Percentiles rank a stretch among this genome's conserved stretches.
phyloP scores from a whole-genome alignment of 2,797 vertebrate species.

The Avahi laniger region DNA sequence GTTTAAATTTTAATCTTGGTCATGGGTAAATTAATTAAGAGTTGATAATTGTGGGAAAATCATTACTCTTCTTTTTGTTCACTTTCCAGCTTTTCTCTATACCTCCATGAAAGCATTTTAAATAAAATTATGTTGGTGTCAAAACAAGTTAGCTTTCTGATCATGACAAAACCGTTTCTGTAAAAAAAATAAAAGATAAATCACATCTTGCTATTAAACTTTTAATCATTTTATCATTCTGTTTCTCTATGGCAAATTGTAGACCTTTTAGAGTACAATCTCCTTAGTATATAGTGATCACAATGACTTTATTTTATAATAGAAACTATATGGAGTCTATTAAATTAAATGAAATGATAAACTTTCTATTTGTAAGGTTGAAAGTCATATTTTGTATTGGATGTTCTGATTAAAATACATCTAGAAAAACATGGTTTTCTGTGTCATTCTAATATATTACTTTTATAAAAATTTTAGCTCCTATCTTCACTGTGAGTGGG shows the following conservation, averaged over 20 bases:
- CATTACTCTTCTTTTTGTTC: neutral
- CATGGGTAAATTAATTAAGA: neutral
- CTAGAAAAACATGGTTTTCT: constrained; percentile 43
- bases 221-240: neutral
- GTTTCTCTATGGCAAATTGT: neutral
- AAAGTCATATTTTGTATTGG: neutral
- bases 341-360: neutral
- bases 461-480: constrained; percentile 88
- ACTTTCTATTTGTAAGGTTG: constrained; percentile 14
- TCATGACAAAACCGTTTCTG: neutral
- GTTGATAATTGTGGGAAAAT: neutral
- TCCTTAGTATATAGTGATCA: neutral
- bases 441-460: constrained; percentile 55
- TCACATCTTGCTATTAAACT: neutral
- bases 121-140: constrained; percentile 19
- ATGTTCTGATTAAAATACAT: constrained; percentile 30
- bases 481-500: constrained; percentile 99
- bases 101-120: neutral
- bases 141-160: constrained; percentile 30
- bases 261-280: neutral
- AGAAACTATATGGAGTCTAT: neutral
- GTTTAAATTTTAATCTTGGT: neutral
- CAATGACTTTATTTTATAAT: constrained; percentile 4
- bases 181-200: constrained; percentile 40
- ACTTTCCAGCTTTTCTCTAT: neutral